Conservation (phyloP, 2,888 invertebrate species). For the Harpagoxenus sublaevis region DNA sequence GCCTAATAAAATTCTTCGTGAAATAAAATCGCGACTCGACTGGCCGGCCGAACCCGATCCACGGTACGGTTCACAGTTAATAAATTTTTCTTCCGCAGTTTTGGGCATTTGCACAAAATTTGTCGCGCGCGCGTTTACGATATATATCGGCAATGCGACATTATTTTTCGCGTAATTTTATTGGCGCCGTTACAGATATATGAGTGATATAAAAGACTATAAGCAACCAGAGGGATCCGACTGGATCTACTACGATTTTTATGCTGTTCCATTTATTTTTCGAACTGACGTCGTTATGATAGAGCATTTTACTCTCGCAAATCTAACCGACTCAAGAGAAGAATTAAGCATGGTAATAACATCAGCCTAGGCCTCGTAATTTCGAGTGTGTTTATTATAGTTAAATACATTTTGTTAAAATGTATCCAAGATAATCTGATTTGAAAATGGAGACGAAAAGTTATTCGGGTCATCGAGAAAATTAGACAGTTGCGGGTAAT, state of each 20-base stretch:
- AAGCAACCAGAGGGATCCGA: conserved; percentile 21
- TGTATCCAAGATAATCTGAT: background rate
- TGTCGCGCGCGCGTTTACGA: conserved; percentile 70
- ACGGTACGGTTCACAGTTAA: conserved; percentile 80
- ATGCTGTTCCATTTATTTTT: conserved; percentile 42
- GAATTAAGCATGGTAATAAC: background rate
- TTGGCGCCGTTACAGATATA: conserved; percentile 42
- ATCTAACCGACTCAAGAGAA: background rate
- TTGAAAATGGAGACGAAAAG: background rate
- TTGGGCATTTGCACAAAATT: conserved; percentile 74
- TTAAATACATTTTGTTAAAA: background rate
- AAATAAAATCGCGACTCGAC: conserved; percentile 76
- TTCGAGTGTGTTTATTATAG: too few species aligned
- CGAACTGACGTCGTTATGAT: background rate
- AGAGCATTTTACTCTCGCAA: background rate
- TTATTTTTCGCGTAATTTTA: conserved; percentile 63
- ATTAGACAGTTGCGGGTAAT: conserved; percentile 55
- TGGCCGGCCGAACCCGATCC: conserved; percentile 14
- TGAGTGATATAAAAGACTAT: conserved; percentile 57
- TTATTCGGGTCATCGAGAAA: conserved; percentile 48
- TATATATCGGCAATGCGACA: conserved; percentile 59
- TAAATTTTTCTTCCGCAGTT: conserved; percentile 80
- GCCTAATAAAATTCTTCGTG: conserved; percentile 79
- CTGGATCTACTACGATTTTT: conserved; percentile 42
- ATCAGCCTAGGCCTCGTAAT: background rate